Evolutionary conservation across 2,888 invertebrate genomes (phyloP).

Genomic region (Podotricha telesiphe): DNA sequence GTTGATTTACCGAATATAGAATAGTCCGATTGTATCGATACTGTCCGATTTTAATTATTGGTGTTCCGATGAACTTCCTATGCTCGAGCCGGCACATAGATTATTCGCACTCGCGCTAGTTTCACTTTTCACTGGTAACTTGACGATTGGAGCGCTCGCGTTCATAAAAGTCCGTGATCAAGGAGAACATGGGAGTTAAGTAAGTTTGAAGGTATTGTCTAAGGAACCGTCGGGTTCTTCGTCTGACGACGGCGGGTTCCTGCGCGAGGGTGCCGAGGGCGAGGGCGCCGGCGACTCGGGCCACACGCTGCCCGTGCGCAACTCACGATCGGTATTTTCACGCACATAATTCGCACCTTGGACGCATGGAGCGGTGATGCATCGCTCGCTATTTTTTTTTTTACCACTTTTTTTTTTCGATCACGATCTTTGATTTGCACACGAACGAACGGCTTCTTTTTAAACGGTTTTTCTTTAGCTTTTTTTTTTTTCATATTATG

Average conservation of each 20-base stretch:
- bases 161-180: constrained; percentile 50
- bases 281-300: constrained; percentile 70
- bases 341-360: constrained; percentile 55
- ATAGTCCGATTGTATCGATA: constrained; percentile 57
- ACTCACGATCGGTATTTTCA: constrained; percentile 78
- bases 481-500: constrained; percentile 54
- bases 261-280: constrained; percentile 67
- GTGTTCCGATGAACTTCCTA: constrained; percentile 65
- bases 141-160: constrained; percentile 59
- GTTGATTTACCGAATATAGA: constrained; percentile 34
- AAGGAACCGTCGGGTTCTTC: constrained; percentile 82
- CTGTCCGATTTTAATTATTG: constrained; percentile 61
- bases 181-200: no score
- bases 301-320: constrained; percentile 82
- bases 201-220: constrained; percentile 69
- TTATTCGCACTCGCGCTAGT: constrained; percentile 66
- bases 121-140: constrained; percentile 68
- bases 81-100: constrained; percentile 66
- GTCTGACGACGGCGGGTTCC: constrained; percentile 82
- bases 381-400: constrained; percentile 36
- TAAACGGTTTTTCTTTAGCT: neutral
- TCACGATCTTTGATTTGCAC: constrained; percentile 76
- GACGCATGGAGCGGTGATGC: constrained; percentile 49
- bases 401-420: constrained; percentile 62
- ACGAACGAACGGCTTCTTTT: constrained; percentile 61